phyloP scores from a whole-genome alignment of 2,113 vertebrate genomes.

The Halcyon malimbica region DNA sequence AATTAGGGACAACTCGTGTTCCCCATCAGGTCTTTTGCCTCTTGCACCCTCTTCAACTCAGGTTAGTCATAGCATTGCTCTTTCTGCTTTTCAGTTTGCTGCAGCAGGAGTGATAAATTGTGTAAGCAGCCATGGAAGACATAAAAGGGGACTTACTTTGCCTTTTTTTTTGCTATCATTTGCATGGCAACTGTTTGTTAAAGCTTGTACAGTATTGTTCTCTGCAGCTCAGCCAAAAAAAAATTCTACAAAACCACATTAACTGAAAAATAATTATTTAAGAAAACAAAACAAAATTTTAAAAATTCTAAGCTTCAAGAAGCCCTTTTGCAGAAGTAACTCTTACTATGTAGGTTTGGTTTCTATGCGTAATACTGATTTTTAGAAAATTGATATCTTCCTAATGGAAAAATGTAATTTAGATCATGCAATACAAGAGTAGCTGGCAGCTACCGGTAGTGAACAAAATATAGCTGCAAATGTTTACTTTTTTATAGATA shows the following conservation, averaged over 20 bases:
- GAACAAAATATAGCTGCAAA: not conserved
- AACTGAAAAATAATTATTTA: not conserved
- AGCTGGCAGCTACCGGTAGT: not conserved
- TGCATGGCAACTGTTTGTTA: not conserved
- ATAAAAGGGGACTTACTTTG: not conserved
- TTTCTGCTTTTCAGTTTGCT: not conserved
- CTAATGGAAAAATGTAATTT: not conserved
- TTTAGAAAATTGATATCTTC: not conserved
- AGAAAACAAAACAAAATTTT: not conserved
- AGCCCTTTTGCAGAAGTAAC: not conserved
- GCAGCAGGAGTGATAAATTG: not conserved
- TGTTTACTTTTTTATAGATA: slow-evolving; percentile 36
- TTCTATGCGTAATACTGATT: not conserved
- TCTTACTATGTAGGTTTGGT: not conserved
- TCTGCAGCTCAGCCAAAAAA: not conserved
- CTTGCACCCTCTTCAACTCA: not conserved
- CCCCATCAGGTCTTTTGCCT: not conserved
- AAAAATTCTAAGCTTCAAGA: not conserved
- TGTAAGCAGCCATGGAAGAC: not conserved
- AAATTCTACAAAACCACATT: fast-evolving
- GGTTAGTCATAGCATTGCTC: not conserved
- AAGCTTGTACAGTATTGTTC: not conserved
- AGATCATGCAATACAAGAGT: not conserved
- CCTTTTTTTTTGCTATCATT: not conserved
- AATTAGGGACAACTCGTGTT: fast-evolving